phyloP scores from a whole-genome alignment of 1,140 invertebrate species.

The Ctenoplectra terminalis region DNA sequence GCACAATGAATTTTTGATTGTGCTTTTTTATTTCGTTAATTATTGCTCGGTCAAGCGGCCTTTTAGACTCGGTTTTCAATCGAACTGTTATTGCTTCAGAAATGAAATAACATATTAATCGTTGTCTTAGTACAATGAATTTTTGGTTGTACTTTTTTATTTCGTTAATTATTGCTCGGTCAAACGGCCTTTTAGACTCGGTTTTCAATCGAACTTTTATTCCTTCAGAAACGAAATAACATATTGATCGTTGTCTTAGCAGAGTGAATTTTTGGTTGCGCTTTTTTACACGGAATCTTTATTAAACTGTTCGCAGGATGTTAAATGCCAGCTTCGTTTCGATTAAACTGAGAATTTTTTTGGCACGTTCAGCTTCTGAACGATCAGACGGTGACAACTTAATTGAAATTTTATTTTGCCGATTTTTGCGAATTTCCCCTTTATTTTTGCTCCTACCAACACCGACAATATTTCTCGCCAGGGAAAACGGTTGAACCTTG shows the following conservation, averaged over 20 bases:
- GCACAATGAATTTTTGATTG: neutral
- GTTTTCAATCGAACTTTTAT: neutral
- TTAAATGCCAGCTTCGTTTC: neutral
- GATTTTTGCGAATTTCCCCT: neutral
- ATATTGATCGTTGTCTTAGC: neutral
- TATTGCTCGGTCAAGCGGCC: neutral
- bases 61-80: neutral
- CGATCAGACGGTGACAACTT: slow-evolving; percentile 6
- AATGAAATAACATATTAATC: neutral
- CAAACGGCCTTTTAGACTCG: neutral
- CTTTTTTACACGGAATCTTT: too few species aligned
- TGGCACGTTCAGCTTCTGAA: neutral
- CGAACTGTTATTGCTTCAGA: neutral
- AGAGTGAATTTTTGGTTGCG: neutral
- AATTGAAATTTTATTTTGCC: neutral
- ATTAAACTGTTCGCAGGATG: too few species aligned
- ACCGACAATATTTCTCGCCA: neutral
- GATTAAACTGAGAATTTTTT: slow-evolving; percentile 14
- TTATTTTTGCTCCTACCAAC: neutral
- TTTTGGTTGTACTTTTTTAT: too few species aligned
- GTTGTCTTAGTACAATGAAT: neutral
- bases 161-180: neutral
- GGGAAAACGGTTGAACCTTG: neutral
- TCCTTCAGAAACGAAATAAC: neutral
- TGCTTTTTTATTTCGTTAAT: neutral